Base-by-base conservation (phyloP, 2,113 vertebrate genomes). In the Capricornis sumatraensis region DNA sequence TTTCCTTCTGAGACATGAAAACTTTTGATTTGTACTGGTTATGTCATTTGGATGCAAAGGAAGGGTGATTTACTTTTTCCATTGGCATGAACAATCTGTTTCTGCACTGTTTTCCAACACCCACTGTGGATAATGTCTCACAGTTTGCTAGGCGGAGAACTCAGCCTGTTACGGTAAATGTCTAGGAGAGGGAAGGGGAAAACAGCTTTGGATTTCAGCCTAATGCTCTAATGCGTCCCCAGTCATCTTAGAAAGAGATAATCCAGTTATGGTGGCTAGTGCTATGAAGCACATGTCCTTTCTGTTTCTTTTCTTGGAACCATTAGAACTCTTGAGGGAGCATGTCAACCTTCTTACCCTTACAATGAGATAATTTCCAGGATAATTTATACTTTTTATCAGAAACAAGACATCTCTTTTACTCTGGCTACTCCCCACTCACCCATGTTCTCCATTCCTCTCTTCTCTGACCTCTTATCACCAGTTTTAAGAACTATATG, bases 21-120 rank as follows among this genome's bases (percentile, higher is more conserved):
- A 96, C 76, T 98, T 98, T 87, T 98, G 85, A 96, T 98, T 98
- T 87, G 14, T 89, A 57, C 79, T 96, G 89, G 7, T 60, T 90
- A 45, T 97, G 76, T 52, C 16, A 50, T 64, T 84, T 57, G 23
- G 55, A 94, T 78, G 50, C 74, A 60, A 57, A 92, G 40, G 30
- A 97, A 92, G 60, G 83, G 43, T 64, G 95, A 98, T 93, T 94
- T 98, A 94, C 62, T 30, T 43, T 86, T 82, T 78, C 81, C 83
- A 88, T 64, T 21, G 95, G 3, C n/a, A 86, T 96, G 96, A 97
- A 86, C 90, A 62, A 90, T 93, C 87, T 76, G 23, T 97, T 97
- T 94, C 94, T 14, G 58, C 58, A 94, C 95, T 28, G 33, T 47
- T 98, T 98, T 96, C 97, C 89, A 97, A 30, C 76, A 96, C 12